Evolutionary conservation across 2,113 vertebrate genomes (phyloP), one percentile per base, ranked within the genome.

Genomic region (Naja naja): DNA sequence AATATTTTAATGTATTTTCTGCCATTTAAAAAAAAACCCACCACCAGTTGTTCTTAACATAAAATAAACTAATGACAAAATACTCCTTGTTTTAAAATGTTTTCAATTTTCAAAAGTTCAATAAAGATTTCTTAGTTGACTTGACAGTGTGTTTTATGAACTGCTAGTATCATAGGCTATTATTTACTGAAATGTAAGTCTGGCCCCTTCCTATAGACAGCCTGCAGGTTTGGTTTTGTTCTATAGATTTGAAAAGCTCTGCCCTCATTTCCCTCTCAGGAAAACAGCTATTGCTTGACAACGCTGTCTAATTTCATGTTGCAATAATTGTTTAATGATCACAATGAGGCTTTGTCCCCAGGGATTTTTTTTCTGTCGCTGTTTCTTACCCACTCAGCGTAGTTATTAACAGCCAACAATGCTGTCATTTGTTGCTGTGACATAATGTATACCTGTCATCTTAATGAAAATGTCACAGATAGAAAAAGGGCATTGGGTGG

Each of bases 341-440:
- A 98, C 97, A 98, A 96, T 97, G 95, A 95, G 95, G 95, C 96
- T 95, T 97, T 98, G 97, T 98, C 97, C 96, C 94, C 94, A 90
- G 39, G 94, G 96, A 97, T 98, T 98, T 98, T 92, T 91, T 93
- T 95, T 96, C 96, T 96, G 96, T 96, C 97, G 97, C 96, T 96
- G 92, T 97, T 97, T 97, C 91, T 95, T 98, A 97, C 97, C 97
- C 97, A 97, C 95, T 96, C 97, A 96, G 96, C 96, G 95, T 96
- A 96, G 97, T 97, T 97, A 97, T 97, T 97, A 97, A 96, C 94
- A 95, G 89, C 93, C 96, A 94, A 98, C 97, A 98, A 98, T 97
- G 98, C 96, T 64, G 95, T 96, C 58, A 95, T 97, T 98, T 98
- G 96, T 97, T 97, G 94, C 94, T 93, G 95, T 96, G 96, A 95